A percentile compares a stretch with the other conserved stretches of the same genome.
phyloP scores from a whole-genome alignment of 1,140 invertebrate species.

The Drosophila ironensis region DNA sequence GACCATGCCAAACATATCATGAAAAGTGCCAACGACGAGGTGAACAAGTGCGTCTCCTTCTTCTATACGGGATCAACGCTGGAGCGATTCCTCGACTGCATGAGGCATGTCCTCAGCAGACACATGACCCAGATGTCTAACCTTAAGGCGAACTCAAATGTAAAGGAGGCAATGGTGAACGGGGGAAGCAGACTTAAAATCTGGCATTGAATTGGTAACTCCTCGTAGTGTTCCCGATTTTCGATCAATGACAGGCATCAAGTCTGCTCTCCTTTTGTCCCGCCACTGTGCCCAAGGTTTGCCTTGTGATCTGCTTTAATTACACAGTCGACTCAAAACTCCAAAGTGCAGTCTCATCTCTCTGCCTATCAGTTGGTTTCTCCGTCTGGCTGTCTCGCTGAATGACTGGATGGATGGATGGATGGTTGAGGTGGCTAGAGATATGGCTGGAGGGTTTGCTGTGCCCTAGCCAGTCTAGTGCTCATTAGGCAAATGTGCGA shows the following conservation, averaged over 20 bases:
- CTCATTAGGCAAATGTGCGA: constrained; percentile 57
- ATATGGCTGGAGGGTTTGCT: not conserved
- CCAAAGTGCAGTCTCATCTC: constrained; percentile 2
- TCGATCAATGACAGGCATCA: not conserved
- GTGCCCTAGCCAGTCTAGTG: constrained; percentile 15
- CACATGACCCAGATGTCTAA: not conserved
- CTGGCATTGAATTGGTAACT: not conserved
- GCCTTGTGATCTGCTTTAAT: constrained; percentile 44
- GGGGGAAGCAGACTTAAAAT: constrained; percentile 12
- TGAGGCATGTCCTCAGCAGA: not conserved
- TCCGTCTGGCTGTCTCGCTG: too few relatives aligned
- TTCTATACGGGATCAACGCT: not conserved
- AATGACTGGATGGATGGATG: not conserved
- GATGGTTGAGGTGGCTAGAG: not conserved
- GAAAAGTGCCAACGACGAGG: not conserved
- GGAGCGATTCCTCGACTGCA: not conserved
- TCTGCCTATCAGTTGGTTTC: too few relatives aligned
- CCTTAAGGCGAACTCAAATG: not conserved
- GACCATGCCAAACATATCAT: not conserved
- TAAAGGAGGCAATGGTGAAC: not conserved
- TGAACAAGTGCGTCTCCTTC: not conserved
- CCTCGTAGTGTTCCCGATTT: not conserved
- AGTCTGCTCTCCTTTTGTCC: constrained; percentile 8
- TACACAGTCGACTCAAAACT: constrained; percentile 26
- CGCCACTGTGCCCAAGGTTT: not conserved